These are phyloP conservation scores for Lottia scabra DNA, from an alignment of 2,888 invertebrate species.

Conservation along the genomic window DNA sequence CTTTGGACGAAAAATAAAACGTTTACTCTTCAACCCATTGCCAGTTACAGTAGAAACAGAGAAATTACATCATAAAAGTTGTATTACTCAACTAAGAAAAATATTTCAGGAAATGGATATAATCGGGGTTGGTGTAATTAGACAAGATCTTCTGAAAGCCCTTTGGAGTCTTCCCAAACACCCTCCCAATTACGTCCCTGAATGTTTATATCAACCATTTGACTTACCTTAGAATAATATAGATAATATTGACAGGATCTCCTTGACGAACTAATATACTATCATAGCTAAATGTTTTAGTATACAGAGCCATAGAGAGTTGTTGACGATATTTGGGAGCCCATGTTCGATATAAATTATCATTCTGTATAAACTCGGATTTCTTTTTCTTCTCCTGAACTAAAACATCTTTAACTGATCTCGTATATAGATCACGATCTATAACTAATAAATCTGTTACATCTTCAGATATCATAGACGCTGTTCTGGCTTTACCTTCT, in stretches of 20 bases:
- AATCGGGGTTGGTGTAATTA: too few relatives aligned
- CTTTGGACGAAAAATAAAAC: too few relatives aligned
- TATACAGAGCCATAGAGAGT: conserved; percentile 66
- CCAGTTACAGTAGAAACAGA: too few relatives aligned
- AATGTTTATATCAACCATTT: too few relatives aligned
- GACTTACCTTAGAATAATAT: conserved; percentile 63
- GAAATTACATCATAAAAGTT: too few relatives aligned
- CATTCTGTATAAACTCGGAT: conserved; percentile 57
- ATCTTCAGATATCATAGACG: conserved; percentile 64
- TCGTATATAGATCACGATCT: conserved; percentile 62
- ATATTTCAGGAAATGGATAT: too few relatives aligned
- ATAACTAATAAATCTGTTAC: conserved; percentile 64
- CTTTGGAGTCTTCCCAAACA: too few relatives aligned
- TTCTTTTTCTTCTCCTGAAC: conserved; percentile 66
- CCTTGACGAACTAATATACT: conserved; percentile 61
- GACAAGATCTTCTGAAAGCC: too few relatives aligned
- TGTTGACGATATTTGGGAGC: conserved; percentile 66
- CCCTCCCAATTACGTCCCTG: too few relatives aligned
- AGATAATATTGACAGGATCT: conserved; percentile 58
- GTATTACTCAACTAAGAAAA: too few relatives aligned
- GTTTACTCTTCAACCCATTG: too few relatives aligned
- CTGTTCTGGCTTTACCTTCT: conserved; percentile 64
- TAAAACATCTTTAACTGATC: conserved; percentile 63
- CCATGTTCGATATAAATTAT: conserved; percentile 63
- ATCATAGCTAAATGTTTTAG: conserved; percentile 60